A percentile compares a stretch with the other conserved stretches of the same genome.
Conservation (phyloP, 2,797 vertebrate species). For the Microtus obscurus region DNA sequence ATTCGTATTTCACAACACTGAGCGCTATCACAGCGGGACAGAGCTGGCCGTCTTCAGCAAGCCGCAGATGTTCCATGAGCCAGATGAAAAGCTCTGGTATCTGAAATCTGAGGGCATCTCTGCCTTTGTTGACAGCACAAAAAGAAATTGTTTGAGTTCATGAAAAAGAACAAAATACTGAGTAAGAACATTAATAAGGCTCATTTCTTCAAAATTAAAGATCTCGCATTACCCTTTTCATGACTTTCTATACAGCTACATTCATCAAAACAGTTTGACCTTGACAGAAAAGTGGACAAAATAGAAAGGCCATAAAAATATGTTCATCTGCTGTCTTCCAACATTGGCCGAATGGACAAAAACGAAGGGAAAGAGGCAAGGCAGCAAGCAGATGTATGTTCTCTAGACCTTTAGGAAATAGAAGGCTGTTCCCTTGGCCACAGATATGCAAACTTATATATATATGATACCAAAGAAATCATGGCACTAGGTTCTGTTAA, state of each 20-base stretch:
- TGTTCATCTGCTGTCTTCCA: background rate
- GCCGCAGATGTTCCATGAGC: too few relatives aligned
- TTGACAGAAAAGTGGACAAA: background rate
- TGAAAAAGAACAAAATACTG: background rate
- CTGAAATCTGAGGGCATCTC: background rate
- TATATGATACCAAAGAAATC: background rate
- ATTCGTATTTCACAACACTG: background rate
- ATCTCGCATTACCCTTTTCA: background rate
- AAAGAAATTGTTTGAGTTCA: background rate
- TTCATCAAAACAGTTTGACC: background rate
- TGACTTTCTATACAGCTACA: background rate
- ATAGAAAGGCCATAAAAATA: background rate
- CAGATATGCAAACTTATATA: background rate
- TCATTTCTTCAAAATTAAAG: conserved; percentile 16
- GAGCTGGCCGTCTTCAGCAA: background rate
- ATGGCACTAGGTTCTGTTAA: background rate
- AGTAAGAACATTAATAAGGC: background rate
- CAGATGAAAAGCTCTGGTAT: background rate
- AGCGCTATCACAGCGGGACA: background rate
- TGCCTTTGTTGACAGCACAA: background rate
- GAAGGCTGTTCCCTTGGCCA: background rate
- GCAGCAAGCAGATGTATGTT: background rate
- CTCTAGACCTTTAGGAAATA: background rate
- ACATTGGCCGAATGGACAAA: background rate
- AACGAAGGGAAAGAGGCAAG: background rate